Conservation (phyloP, 2,797 vertebrate genomes). For the Numenius phaeopus region DNA sequence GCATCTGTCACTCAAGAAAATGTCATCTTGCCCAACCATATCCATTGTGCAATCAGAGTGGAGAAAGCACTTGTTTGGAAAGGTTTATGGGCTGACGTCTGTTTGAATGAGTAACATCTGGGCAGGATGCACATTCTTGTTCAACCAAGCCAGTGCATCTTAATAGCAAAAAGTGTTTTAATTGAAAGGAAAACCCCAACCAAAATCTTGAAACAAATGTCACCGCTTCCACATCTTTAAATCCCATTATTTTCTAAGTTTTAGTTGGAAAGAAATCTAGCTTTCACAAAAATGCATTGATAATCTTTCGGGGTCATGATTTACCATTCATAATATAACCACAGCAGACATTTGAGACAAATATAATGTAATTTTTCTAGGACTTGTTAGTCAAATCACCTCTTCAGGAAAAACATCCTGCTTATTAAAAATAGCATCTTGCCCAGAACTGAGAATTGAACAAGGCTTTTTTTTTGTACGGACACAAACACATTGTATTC, state of each 20-base stretch:
- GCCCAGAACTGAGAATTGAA: not conserved
- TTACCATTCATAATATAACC: not conserved
- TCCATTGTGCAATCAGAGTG: slow-evolving; percentile 23
- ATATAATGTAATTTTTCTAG: not conserved
- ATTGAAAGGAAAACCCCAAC: not conserved
- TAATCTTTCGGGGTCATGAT: not conserved
- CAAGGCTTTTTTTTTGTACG: slow-evolving; percentile 21
- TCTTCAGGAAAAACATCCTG: not conserved
- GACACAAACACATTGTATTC: not conserved
- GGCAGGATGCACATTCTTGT: not conserved
- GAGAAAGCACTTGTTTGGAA: slow-evolving; percentile 60
- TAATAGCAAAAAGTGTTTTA: not conserved
- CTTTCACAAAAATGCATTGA: not conserved
- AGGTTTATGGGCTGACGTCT: slow-evolving; percentile 31
- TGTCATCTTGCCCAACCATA: slow-evolving; percentile 33
- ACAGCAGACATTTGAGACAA: not conserved
- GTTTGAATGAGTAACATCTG: slow-evolving; percentile 21
- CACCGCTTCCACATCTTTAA: not conserved
- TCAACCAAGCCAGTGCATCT: not conserved
- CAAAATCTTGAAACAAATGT: not conserved
- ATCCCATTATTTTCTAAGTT: not conserved
- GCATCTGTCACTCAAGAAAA: slow-evolving; percentile 70
- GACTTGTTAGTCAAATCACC: slow-evolving; percentile 37
- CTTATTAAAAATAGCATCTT: slow-evolving; percentile 8
- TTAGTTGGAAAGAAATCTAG: not conserved